Evolutionary conservation across 2,797 vertebrate genomes (phyloP).

Genomic region (Bradypodion ventrale): DNA sequence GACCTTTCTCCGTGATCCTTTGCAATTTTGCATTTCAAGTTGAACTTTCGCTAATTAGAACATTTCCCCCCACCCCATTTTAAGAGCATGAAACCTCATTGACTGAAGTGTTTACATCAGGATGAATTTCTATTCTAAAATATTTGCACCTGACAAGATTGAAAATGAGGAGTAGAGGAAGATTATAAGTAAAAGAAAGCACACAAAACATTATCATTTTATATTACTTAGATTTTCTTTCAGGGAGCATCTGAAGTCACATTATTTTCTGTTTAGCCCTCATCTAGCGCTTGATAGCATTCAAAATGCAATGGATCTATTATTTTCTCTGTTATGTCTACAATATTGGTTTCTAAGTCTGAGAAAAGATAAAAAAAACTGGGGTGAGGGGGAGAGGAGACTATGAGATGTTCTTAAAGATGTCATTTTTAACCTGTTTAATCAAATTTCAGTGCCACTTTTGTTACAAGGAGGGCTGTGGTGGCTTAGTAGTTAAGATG

Average conservation of each 20-base stretch:
- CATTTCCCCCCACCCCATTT: slow-evolving; percentile 43
- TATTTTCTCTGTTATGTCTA: not conserved
- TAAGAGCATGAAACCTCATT: slow-evolving; percentile 63
- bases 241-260: not conserved
- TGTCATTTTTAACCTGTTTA: no score
- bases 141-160: slow-evolving; percentile 68
- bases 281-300: not conserved
- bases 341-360: no score
- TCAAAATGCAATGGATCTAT: not conserved
- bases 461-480: no score
- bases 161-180: slow-evolving; percentile 44
- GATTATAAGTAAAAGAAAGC: not conserved
- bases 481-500: no score
- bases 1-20: slow-evolving; percentile 50
- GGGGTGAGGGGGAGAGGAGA: no score
- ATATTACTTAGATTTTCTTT: not conserved
- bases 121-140: slow-evolving; percentile 68
- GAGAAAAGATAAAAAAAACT: no score
- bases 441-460: no score
- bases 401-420: no score
- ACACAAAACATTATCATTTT: not conserved
- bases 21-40: slow-evolving; percentile 68
- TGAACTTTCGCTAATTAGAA: slow-evolving; percentile 73
- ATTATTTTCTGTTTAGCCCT: slow-evolving; percentile 7
- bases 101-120: slow-evolving; percentile 73